Conservation (phyloP, 2,113 vertebrate genomes). For the Odontophorus gujanensis region DNA sequence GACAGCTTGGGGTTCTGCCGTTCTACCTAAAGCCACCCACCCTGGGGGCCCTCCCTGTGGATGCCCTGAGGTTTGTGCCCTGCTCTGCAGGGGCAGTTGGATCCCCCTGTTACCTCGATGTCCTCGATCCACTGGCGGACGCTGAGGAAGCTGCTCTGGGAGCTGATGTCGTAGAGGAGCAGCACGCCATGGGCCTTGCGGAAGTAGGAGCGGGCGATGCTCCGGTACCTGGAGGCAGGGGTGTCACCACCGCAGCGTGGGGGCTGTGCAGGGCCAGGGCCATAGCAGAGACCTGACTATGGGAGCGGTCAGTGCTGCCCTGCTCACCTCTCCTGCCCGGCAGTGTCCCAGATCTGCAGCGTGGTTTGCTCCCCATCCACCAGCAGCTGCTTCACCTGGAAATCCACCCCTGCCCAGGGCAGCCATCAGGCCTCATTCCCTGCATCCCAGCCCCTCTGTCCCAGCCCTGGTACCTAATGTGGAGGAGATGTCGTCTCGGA, state of each 20-base stretch:
- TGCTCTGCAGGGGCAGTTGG: fast-evolving
- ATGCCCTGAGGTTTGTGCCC: neutral
- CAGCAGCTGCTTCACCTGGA: constrained; percentile 82
- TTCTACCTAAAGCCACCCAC: too few relatives aligned
- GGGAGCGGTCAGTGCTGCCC: neutral
- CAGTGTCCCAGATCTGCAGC: constrained; percentile 83
- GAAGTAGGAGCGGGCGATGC: constrained; percentile 80
- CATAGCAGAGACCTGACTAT: fast-evolving
- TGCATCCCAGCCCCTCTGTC: neutral
- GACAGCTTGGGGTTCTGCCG: neutral
- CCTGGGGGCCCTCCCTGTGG: neutral
- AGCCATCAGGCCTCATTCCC: neutral
- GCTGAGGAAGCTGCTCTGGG: constrained; percentile 80
- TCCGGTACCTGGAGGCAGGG: constrained; percentile 68
- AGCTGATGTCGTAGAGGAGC: constrained; percentile 80
- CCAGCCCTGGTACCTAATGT: constrained; percentile 51
- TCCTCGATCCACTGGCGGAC: constrained; percentile 78
- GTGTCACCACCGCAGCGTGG: neutral
- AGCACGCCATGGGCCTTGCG: constrained; percentile 78
- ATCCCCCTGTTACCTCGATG: constrained; percentile 68
- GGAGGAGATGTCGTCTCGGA: constrained; percentile 76
- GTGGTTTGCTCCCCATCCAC: constrained; percentile 79
- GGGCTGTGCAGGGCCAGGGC: neutral
- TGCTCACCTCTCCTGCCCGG: constrained; percentile 80
- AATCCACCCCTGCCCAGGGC: constrained; percentile 75